Conservation (phyloP, 2,797 vertebrate species). For the Enteromius anoplus region DNA sequence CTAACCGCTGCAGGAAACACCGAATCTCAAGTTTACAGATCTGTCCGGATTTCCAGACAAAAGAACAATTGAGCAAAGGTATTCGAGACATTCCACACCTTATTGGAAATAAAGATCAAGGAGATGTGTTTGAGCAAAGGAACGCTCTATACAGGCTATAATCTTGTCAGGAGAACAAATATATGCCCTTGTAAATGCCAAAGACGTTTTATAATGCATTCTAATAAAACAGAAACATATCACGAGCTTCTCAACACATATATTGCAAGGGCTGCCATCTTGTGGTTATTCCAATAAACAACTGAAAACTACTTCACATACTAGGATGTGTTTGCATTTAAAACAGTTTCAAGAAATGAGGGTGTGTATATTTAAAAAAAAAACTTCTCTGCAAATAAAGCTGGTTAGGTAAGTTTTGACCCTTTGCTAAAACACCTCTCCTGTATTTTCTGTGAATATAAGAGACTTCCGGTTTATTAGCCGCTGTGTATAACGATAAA, state of each 20-base stretch:
- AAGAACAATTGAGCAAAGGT: not conserved
- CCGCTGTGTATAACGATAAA: not conserved
- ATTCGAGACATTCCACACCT: not conserved
- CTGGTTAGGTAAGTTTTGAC: not conserved
- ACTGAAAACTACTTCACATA: not conserved
- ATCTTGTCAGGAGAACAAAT: not conserved
- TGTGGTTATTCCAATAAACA: constrained; percentile 31
- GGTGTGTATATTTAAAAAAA: too few relatives aligned
- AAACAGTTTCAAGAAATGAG: too few relatives aligned
- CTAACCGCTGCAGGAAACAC: not conserved
- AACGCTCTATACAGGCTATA: not conserved
- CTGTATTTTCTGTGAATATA: not conserved
- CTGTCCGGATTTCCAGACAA: constrained; percentile 11
- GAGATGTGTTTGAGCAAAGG: not conserved
- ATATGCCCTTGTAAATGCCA: not conserved
- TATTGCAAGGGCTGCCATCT: constrained; percentile 43
- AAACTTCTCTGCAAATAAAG: too few relatives aligned
- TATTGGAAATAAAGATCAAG: not conserved
- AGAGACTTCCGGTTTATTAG: not conserved
- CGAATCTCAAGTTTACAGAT: not conserved
- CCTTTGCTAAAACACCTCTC: too few relatives aligned
- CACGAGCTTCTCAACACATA: not conserved
- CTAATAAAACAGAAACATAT: not conserved
- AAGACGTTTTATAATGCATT: not conserved
- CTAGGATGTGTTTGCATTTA: too few relatives aligned